A percentile compares a stretch with the other conserved stretches of the same genome.
phyloP scores from a whole-genome alignment of 2,888 invertebrate species.

The Nemoura dubitans region DNA sequence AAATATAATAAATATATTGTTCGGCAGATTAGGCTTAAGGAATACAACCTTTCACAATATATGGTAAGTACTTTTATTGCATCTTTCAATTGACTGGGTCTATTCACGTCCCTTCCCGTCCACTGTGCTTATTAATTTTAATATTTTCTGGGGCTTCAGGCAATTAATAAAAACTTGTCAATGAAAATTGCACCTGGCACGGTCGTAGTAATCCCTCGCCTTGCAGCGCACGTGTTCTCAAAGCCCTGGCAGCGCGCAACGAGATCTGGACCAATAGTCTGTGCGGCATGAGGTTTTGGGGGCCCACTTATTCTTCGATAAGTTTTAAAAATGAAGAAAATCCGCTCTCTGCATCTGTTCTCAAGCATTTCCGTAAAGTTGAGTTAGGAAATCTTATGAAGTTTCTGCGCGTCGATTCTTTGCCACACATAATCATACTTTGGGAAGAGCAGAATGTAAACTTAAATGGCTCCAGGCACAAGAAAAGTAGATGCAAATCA shows the following conservation, averaged over 20 bases:
- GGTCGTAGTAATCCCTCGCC: not conserved
- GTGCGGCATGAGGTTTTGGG: not conserved
- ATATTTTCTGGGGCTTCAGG: constrained; percentile 22
- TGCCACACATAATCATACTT: too few relatives aligned
- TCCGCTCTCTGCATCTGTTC: not conserved
- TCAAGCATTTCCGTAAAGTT: not conserved
- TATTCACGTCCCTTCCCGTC: constrained; percentile 4
- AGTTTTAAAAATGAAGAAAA: too few relatives aligned
- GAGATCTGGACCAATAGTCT: too few relatives aligned
- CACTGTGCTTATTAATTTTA: constrained; percentile 18
- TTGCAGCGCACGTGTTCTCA: not conserved
- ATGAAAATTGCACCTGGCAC: not conserved
- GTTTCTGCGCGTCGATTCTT: not conserved
- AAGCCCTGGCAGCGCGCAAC: not conserved
- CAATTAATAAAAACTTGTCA: constrained; percentile 34
- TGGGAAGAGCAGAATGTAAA: too few relatives aligned
- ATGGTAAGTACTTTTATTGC: not conserved
- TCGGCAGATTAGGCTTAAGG: constrained; percentile 13
- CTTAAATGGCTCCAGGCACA: too few relatives aligned
- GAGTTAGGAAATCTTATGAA: not conserved
- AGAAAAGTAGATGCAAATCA: too few relatives aligned
- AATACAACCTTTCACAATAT: constrained; percentile 17
- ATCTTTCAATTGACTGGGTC: constrained; percentile 27
- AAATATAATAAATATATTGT: constrained; percentile 41
- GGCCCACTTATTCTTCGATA: too few relatives aligned